These are phyloP conservation scores for Mercenaria mercenaria DNA, from an alignment of 1,140 invertebrate species.

Conservation along the genomic window DNA sequence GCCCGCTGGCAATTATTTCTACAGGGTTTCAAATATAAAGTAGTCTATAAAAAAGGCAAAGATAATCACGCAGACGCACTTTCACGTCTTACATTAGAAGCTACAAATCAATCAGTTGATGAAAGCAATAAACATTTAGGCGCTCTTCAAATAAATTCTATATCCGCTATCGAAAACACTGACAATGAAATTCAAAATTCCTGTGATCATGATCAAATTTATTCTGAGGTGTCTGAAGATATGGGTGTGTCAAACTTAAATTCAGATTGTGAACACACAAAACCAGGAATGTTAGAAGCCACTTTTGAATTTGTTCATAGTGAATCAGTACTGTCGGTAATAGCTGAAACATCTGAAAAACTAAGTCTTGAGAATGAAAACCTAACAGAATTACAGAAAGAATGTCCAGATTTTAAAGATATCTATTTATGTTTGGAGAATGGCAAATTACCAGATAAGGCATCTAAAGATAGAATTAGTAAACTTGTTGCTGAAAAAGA, in stretches of 20 bases:
- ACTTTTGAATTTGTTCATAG: not conserved
- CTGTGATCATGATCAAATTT: no score
- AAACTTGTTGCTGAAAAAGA: conserved; percentile 43
- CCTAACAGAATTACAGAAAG: not conserved
- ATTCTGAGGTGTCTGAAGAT: no score
- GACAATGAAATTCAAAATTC: no score
- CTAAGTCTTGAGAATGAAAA: not conserved
- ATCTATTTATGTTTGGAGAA: conserved; percentile 51
- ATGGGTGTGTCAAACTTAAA: no score
- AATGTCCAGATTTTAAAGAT: not conserved
- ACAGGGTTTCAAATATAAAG: conserved; percentile 18
- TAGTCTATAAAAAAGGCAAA: not conserved
- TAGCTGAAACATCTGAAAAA: not conserved
- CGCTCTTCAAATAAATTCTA: no score
- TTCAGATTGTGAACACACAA: no score
- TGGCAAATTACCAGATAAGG: conserved; percentile 38
- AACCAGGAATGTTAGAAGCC: not conserved
- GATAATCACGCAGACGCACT: conserved; percentile 3
- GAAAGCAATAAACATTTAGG: no score
- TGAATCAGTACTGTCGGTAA: not conserved
- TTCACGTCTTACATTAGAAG: no score
- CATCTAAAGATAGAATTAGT: conserved; percentile 31
- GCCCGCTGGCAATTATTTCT: conserved; percentile 25
- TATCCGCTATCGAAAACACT: no score
- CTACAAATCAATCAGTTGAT: no score